Percentiles rank a stretch among this genome's conserved stretches.
Conservation (phyloP, 2,113 vertebrate genomes). For the Grammomys dolichurus region DNA sequence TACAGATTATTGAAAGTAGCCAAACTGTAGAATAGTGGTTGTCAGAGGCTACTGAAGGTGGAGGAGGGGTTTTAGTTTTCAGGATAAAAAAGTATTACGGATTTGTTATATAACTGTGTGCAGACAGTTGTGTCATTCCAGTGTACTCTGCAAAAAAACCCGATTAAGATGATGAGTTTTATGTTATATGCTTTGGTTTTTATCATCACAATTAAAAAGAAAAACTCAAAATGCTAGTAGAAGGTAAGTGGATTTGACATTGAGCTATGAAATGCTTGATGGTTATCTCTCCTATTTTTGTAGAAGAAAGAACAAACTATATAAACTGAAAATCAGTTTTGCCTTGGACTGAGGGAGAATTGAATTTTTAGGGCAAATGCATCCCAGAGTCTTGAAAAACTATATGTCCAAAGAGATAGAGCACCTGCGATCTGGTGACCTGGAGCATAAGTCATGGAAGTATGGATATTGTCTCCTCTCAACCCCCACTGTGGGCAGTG, state of each 20-base stretch:
- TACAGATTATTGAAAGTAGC: not conserved
- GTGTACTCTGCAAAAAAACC: not conserved
- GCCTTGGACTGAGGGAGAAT: not conserved
- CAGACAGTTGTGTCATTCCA: not conserved
- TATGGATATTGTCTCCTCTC: not conserved
- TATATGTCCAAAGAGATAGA: not conserved
- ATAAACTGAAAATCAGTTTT: conserved; percentile 4
- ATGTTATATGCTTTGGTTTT: not conserved
- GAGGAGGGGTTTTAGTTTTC: not conserved
- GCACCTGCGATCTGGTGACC: not conserved
- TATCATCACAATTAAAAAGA: not conserved
- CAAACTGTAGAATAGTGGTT: not conserved
- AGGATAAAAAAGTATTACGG: not conserved
- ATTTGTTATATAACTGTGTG: not conserved
- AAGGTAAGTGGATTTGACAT: not conserved
- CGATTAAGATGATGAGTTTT: conserved; percentile 17
- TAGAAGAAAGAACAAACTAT: not conserved
- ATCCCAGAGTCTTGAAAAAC: not conserved
- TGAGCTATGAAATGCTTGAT: not conserved
- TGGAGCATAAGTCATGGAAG: not conserved
- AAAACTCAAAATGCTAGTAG: no score
- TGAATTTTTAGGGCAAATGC: not conserved
- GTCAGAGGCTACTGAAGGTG: not conserved
- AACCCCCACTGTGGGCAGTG: not conserved
- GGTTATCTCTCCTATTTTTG: not conserved